Conservation (phyloP, 2,888 invertebrate genomes). For the Linhomoeus sp. region DNA sequence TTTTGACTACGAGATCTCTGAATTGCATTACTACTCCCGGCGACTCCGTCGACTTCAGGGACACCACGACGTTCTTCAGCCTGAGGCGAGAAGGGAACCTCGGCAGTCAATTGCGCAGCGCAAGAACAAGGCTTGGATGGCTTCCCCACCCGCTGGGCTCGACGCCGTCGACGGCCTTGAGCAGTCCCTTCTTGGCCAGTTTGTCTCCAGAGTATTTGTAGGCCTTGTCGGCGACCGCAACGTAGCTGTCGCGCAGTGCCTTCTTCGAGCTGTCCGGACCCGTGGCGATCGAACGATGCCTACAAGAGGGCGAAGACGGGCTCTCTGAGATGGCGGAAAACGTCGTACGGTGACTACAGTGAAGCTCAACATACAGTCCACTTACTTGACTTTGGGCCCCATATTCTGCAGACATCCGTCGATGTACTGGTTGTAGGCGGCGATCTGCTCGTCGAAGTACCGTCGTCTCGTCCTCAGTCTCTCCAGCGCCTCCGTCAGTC, state of each 20-base stretch:
- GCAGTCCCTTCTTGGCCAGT: slow-evolving; percentile 48
- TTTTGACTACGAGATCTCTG: too few species aligned
- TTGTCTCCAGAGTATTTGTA: slow-evolving; percentile 47
- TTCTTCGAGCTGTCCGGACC: background rate
- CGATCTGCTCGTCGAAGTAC: slow-evolving; percentile 51
- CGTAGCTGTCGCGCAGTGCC: too few species aligned
- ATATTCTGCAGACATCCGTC: slow-evolving; percentile 50
- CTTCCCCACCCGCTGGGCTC: too few species aligned
- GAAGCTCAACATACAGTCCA: too few species aligned
- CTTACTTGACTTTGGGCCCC: slow-evolving; percentile 33
- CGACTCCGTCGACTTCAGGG: too few species aligned
- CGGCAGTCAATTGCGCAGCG: too few species aligned
- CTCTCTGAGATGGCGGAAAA: too few species aligned
- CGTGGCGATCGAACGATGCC: background rate
- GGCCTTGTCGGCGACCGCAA: slow-evolving; percentile 5
- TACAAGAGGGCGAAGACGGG: background rate
- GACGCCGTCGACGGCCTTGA: slow-evolving; percentile 49
- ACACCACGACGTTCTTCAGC: too few species aligned
- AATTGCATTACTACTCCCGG: too few species aligned
- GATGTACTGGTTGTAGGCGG: slow-evolving; percentile 52
- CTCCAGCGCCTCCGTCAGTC: slow-evolving; percentile 43
- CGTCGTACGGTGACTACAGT: too few species aligned
- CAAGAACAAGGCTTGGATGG: too few species aligned
- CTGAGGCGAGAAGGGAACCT: too few species aligned
- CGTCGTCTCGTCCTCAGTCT: slow-evolving; percentile 45